phyloP scores from a whole-genome alignment of 1,140 invertebrate genomes.

The Aphidius ervi region DNA sequence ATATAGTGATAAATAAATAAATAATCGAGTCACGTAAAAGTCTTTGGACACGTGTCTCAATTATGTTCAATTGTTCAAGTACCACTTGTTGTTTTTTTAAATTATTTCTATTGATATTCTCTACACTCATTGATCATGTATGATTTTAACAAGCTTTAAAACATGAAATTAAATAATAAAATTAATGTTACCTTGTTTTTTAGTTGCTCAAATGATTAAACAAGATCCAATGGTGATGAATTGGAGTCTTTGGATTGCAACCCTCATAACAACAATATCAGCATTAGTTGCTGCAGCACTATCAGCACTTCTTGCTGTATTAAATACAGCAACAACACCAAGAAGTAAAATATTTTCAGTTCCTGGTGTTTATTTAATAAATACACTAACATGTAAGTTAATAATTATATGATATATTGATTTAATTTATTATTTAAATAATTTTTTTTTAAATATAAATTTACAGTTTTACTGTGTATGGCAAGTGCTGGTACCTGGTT shows the following conservation, averaged over 20 bases:
- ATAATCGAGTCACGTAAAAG: constrained; percentile 5
- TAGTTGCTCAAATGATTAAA: constrained; percentile 60
- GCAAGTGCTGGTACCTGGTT: constrained; percentile 70
- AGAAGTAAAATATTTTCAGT: constrained; percentile 68
- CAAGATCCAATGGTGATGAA: constrained; percentile 64
- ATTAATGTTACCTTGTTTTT: constrained; percentile 30
- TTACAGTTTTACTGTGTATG: constrained; percentile 69
- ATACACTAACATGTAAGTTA: constrained; percentile 66
- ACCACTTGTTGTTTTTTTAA: not conserved
- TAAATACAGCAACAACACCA: constrained; percentile 74
- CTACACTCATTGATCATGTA: not conserved
- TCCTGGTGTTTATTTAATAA: constrained; percentile 78
- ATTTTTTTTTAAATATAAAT: constrained; percentile 28
- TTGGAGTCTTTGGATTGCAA: constrained; percentile 69
- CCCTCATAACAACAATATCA: constrained; percentile 61
- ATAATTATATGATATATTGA: not conserved
- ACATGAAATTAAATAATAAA: not conserved
- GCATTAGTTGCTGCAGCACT: constrained; percentile 66
- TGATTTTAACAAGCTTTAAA: too few species aligned
- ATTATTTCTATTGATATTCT: too few species aligned
- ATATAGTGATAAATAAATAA: not conserved
- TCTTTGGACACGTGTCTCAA: constrained; percentile 6
- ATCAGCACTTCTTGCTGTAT: constrained; percentile 68
- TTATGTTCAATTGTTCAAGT: not conserved
- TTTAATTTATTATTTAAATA: constrained; percentile 2